phyloP scores from a whole-genome alignment of 2,888 invertebrate genomes.

The Oligia fasciuncula region DNA sequence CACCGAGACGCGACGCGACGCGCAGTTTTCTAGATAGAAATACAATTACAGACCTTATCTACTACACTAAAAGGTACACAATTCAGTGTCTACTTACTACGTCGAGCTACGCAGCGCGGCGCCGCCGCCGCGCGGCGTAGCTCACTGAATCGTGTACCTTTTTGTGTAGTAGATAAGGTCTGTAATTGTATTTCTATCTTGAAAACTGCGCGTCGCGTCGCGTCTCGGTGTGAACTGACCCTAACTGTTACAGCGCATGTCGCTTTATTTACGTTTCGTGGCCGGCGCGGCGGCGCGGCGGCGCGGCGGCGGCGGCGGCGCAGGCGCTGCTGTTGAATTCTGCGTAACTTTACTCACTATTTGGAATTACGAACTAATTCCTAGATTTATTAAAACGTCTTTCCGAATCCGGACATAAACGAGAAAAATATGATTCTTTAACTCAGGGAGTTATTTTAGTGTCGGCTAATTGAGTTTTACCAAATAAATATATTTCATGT shows the following conservation, averaged over 20 bases:
- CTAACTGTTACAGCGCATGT: constrained; percentile 65
- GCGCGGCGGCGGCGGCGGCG: constrained; percentile 38
- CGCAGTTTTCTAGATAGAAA: no score
- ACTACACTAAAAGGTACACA: no score
- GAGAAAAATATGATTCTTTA: background rate
- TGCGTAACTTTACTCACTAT: constrained; percentile 15
- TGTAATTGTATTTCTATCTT: no score
- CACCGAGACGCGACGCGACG: no score
- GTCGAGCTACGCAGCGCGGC: no score
- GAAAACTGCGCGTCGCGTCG: no score
- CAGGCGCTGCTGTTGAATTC: constrained; percentile 45
- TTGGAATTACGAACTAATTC: background rate
- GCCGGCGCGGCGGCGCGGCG: constrained; percentile 6
- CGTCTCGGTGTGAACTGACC: no score
- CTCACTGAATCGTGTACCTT: no score
- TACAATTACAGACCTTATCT: no score
- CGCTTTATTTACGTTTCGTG: constrained; percentile 70
- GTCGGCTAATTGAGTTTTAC: constrained; percentile 16
- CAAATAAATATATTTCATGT: constrained; percentile 20
- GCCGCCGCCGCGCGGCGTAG: no score
- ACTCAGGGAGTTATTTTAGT: background rate
- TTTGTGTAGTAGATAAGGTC: no score
- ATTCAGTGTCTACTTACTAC: no score
- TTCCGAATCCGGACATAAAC: background rate
- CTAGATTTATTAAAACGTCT: constrained; percentile 15